Evolutionary conservation across 2,113 vertebrate species (phyloP).

Genomic region (Urocolius indicus): DNA sequence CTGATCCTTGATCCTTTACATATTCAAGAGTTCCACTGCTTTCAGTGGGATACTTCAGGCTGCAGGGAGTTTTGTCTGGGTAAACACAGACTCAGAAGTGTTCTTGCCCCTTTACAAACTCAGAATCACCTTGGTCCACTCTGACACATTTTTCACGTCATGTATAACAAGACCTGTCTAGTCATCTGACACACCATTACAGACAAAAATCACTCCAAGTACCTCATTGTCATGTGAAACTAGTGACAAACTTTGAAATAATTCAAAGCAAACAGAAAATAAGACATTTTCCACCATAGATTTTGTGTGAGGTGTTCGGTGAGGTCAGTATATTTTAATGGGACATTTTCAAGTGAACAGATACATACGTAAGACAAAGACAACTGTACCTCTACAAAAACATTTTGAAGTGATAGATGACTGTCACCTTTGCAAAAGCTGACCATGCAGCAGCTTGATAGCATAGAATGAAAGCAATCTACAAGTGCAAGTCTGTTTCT

Average conservation of each 20-base stretch:
- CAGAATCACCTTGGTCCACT: not conserved
- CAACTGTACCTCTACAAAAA: constrained; percentile 31
- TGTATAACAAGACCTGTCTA: constrained; percentile 11
- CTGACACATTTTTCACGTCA: not conserved
- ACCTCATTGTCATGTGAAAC: constrained; percentile 49
- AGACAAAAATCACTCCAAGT: constrained; percentile 53
- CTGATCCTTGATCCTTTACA: constrained; percentile 10
- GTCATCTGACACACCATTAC: constrained; percentile 16
- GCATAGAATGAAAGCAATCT: constrained; percentile 76
- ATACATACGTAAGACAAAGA: constrained; percentile 65
- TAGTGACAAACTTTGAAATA: constrained; percentile 69
- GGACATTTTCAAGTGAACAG: constrained; percentile 54
- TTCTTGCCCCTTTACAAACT: not conserved
- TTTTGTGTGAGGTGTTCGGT: constrained; percentile 47
- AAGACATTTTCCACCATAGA: constrained; percentile 51
- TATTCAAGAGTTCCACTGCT: not conserved
- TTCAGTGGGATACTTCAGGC: not conserved
- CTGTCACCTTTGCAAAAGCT: constrained; percentile 60
- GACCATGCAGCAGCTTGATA: constrained; percentile 76
- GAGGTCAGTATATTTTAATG: constrained; percentile 62
- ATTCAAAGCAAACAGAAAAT: constrained; percentile 71
- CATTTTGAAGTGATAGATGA: constrained; percentile 70
- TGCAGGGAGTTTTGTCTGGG: not conserved
- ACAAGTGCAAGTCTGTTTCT: constrained; percentile 78
- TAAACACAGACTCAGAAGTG: not conserved